Percentiles rank a stretch among this genome's conserved stretches.
Evolutionary conservation across 2,113 vertebrate species (phyloP).

Genomic region (Catharus minimus): DNA sequence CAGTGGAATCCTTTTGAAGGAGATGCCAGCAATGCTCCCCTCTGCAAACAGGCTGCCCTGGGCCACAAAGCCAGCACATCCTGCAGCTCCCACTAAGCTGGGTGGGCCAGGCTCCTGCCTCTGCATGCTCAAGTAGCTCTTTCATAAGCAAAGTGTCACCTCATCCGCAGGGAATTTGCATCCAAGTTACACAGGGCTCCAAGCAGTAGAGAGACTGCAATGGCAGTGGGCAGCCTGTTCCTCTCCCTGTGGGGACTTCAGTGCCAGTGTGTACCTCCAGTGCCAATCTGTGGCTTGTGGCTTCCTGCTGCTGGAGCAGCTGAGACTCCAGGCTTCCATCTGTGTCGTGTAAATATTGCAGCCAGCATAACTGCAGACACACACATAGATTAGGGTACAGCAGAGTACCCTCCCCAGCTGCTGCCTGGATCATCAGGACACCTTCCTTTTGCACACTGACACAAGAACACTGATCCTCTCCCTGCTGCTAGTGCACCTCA

Average conservation of each 20-base stretch:
- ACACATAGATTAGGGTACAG: background rate
- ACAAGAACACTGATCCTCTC: background rate
- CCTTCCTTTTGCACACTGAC: rapidly evolving
- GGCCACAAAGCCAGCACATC: background rate
- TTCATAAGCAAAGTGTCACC: conserved; percentile 45
- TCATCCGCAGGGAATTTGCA: background rate
- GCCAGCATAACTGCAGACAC: background rate
- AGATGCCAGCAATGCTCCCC: background rate
- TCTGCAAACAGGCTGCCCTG: conserved; percentile 32
- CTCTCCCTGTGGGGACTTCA: background rate
- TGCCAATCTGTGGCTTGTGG: background rate
- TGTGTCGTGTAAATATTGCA: background rate
- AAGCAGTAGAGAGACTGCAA: background rate
- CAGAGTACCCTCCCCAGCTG: background rate
- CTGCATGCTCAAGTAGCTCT: background rate
- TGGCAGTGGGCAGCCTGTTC: background rate
- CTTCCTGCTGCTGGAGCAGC: background rate
- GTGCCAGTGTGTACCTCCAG: background rate
- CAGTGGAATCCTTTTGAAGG: conserved; percentile 51
- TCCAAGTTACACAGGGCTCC: background rate
- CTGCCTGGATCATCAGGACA: background rate
- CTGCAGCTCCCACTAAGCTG: background rate
- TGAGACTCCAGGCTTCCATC: background rate
- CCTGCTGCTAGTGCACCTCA: background rate
- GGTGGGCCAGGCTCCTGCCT: background rate